These are phyloP conservation scores for Lamellibrachia satsuma DNA, from an alignment of 2,888 invertebrate genomes.

Conservation along the genomic window DNA sequence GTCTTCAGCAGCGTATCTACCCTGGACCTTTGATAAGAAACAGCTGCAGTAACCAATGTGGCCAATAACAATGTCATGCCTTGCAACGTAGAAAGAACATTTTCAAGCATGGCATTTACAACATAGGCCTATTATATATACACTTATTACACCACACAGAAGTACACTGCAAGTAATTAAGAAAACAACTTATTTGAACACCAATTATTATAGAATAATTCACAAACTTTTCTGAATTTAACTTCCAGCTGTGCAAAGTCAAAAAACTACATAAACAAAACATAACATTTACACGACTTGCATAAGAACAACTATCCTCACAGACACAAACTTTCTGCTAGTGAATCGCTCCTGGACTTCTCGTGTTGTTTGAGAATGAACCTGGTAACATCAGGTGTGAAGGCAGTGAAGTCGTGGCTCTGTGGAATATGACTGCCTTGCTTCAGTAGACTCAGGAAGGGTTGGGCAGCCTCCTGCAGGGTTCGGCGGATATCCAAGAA, in stretches of 20 bases:
- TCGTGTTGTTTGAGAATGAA: conserved; percentile 31
- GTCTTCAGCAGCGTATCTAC: no score
- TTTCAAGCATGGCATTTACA: neutral
- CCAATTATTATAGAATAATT: no score
- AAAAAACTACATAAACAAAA: neutral
- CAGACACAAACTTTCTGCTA: neutral
- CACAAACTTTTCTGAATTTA: neutral
- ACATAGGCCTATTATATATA: neutral
- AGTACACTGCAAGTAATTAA: no score
- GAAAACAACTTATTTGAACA: no score
- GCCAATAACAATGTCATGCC: neutral
- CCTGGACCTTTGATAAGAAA: no score
- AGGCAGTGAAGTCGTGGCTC: conserved; percentile 20
- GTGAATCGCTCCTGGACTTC: conserved; percentile 24
- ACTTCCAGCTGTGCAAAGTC: neutral
- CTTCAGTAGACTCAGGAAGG: conserved; percentile 3
- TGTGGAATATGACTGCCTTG: conserved; percentile 25
- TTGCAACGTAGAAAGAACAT: neutral
- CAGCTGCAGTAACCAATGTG: no score
- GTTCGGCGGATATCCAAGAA: neutral
- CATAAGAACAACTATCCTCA: neutral
- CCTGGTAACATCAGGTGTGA: conserved; percentile 31
- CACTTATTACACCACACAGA: neutral
- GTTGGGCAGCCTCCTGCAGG: neutral
- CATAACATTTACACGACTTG: neutral